phyloP scores from a whole-genome alignment of 2,888 invertebrate genomes.

The Aspidiotus destructor region DNA sequence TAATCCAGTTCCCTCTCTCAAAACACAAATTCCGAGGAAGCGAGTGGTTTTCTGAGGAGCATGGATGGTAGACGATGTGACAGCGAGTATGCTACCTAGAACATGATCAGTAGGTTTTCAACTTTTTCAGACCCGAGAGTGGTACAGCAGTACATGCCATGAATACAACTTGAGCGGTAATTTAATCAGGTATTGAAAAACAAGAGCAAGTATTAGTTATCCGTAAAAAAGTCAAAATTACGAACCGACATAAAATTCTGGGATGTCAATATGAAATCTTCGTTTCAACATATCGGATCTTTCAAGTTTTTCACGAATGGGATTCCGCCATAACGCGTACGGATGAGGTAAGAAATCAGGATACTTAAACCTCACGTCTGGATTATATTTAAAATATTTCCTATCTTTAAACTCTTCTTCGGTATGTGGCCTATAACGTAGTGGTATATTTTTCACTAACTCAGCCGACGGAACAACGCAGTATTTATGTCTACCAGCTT shows the following conservation, averaged over 20 bases:
- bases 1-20: slow-evolving; percentile 70
- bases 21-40: slow-evolving; percentile 92
- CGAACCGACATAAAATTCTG: slow-evolving; percentile 93
- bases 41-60: slow-evolving; percentile 71
- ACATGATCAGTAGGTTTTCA: slow-evolving; percentile 13
- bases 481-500: too few species aligned
- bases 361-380: slow-evolving; percentile 60
- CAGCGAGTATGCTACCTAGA: slow-evolving; percentile 62
- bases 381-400: slow-evolving; percentile 10
- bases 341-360: slow-evolving; percentile 91
- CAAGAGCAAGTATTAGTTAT: not conserved
- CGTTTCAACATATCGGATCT: slow-evolving; percentile 85
- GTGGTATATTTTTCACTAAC: too few species aligned
- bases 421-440: too few species aligned
- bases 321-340: slow-evolving; percentile 64
- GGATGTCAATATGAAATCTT: slow-evolving; percentile 70
- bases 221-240: not conserved
- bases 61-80: slow-evolving; percentile 76
- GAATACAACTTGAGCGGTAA: not conserved
- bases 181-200: not conserved
- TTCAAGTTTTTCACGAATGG: slow-evolving; percentile 76
- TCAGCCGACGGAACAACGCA: too few species aligned
- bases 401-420: too few species aligned
- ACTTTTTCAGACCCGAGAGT: too few species aligned
- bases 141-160: too few species aligned